phyloP scores from a whole-genome alignment of 2,888 invertebrate species.

The Polia nebulosa region DNA sequence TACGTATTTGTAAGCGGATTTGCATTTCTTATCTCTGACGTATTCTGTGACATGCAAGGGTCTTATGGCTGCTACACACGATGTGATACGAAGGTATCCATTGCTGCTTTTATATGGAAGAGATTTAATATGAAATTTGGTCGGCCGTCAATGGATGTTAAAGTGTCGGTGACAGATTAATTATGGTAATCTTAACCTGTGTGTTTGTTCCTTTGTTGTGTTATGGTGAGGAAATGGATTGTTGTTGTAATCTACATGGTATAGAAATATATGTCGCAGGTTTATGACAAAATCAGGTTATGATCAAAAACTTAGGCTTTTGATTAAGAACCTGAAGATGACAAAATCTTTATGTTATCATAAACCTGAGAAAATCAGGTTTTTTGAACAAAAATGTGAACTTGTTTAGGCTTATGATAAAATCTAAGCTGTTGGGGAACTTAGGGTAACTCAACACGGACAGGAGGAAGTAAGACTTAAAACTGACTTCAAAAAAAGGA shows the following conservation, averaged over 20 bases:
- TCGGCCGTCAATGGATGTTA: conserved; percentile 6
- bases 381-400: no score
- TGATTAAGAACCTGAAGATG: no score
- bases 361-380: no score
- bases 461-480: no score
- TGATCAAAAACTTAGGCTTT: no score
- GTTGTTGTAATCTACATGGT: conserved; percentile 11
- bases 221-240: conserved; percentile 22
- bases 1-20: conserved; percentile 76
- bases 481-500: no score
- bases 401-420: no score
- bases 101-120: conserved; percentile 9
- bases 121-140: no score
- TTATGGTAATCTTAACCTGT: conserved; percentile 44
- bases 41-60: conserved; percentile 69
- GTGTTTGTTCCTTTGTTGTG: conserved; percentile 44
- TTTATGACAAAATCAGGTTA: no score
- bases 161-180: conserved; percentile 20
- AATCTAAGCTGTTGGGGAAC: no score
- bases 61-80: conserved; percentile 48
- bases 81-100: conserved; percentile 10
- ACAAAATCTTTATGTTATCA: no score
- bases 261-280: not conserved
- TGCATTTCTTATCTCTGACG: conserved; percentile 76
- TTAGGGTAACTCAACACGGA: no score